Conservation (phyloP, 2,113 vertebrate genomes). For the Malaclemys terrapin region DNA sequence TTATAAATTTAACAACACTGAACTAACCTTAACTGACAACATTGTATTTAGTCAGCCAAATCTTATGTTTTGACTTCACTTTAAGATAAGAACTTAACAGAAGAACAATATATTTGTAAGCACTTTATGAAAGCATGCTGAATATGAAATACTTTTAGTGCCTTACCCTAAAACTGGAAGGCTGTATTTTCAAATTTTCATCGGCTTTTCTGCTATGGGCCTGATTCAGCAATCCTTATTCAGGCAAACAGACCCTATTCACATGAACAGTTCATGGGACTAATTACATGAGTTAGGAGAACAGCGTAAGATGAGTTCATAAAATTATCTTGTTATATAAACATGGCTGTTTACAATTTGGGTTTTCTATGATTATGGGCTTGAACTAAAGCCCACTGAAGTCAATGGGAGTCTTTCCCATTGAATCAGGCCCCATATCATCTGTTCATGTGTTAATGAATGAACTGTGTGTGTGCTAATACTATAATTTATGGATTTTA, state of each 20-base stretch:
- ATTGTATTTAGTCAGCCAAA: accelerated
- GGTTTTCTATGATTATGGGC: neutral
- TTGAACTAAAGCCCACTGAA: neutral
- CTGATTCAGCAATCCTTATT: neutral
- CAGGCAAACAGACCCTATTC: neutral
- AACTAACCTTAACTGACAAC: neutral
- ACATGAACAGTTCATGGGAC: neutral
- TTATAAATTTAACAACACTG: neutral
- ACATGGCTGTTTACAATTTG: neutral
- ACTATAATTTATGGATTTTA: neutral
- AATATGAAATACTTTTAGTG: neutral
- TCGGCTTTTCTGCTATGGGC: neutral
- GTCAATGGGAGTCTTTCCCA: neutral
- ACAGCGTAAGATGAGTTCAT: neutral
- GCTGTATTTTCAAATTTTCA: neutral
- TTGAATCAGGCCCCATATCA: neutral
- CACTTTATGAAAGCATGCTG: accelerated
- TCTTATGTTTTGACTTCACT: accelerated
- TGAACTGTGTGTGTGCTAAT: accelerated
- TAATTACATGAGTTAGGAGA: neutral
- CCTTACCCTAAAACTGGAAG: neutral
- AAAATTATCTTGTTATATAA: neutral
- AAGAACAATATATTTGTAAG: neutral
- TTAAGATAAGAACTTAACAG: neutral
- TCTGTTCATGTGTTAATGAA: accelerated